Conservation (phyloP, 2,888 invertebrate genomes). For the Orthosia incerta region DNA sequence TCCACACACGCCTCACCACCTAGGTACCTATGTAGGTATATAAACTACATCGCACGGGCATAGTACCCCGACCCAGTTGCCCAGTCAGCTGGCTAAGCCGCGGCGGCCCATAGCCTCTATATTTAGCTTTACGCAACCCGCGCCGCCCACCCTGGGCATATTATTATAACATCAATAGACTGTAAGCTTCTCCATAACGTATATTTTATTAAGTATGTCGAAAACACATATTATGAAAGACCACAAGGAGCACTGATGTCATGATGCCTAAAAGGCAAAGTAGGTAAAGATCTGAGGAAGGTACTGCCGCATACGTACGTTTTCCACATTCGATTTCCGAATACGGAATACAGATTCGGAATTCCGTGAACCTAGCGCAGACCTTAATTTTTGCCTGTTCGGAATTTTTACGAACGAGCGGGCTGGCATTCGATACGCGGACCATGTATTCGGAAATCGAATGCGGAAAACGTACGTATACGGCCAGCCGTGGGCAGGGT, state of each 20-base stretch:
- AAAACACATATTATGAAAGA: not conserved
- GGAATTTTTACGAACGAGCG: too few species aligned
- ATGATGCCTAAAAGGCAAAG: too few species aligned
- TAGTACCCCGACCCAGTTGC: slow-evolving; percentile 69
- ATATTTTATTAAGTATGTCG: not conserved
- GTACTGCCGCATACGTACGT: too few species aligned
- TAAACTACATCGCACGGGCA: slow-evolving; percentile 52
- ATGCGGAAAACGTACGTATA: too few species aligned
- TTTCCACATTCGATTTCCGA: too few species aligned
- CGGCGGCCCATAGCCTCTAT: slow-evolving; percentile 52
- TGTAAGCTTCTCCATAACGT: slow-evolving; percentile 37
- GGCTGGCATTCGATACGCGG: too few species aligned
- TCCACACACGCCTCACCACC: not conserved
- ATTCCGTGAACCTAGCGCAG: too few species aligned
- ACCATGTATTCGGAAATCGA: too few species aligned
- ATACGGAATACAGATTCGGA: too few species aligned
- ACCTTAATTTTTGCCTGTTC: too few species aligned
- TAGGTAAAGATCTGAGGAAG: too few species aligned
- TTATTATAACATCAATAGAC: slow-evolving; percentile 53
- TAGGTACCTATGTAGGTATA: slow-evolving; percentile 34
- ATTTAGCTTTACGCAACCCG: slow-evolving; percentile 62
- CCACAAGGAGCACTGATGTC: not conserved
- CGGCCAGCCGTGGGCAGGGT: too few species aligned
- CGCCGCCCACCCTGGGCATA: slow-evolving; percentile 18
- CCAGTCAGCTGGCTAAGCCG: slow-evolving; percentile 65